Conservation (phyloP, 2,888 invertebrate species). For the Nomada hirtipes region DNA sequence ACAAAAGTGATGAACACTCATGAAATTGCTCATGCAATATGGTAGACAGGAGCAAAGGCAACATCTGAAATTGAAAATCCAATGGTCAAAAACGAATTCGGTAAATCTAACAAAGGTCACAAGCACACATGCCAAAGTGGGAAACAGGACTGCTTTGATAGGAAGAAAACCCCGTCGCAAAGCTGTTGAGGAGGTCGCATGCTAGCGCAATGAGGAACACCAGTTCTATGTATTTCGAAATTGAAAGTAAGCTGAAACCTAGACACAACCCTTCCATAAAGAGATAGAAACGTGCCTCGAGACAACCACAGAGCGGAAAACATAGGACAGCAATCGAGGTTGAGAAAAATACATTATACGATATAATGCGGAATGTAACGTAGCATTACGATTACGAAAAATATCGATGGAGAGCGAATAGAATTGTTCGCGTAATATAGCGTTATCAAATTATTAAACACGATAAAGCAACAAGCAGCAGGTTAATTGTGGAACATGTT, state of each 20-base stretch:
- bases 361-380: not conserved
- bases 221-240: not conserved
- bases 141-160: not conserved
- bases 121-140: not conserved
- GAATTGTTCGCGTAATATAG: not conserved
- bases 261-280: not conserved
- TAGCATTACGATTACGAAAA: not conserved
- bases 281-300: not conserved
- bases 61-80: constrained; percentile 82
- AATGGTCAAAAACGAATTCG: not conserved
- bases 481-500: not conserved
- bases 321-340: not conserved
- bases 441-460: not conserved
- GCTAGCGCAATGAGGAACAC: not conserved
- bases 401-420: too few species aligned
- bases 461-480: not conserved
- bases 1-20: constrained; percentile 85
- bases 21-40: constrained; percentile 85
- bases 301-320: not conserved
- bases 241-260: not conserved
- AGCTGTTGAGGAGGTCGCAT: not conserved
- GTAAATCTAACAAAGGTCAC: not conserved
- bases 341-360: not conserved
- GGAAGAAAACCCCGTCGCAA: not conserved
- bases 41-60: constrained; percentile 86